These are phyloP conservation scores for Aepyceros melampus DNA, from an alignment of 2,113 vertebrate genomes.

Conservation along the genomic window DNA sequence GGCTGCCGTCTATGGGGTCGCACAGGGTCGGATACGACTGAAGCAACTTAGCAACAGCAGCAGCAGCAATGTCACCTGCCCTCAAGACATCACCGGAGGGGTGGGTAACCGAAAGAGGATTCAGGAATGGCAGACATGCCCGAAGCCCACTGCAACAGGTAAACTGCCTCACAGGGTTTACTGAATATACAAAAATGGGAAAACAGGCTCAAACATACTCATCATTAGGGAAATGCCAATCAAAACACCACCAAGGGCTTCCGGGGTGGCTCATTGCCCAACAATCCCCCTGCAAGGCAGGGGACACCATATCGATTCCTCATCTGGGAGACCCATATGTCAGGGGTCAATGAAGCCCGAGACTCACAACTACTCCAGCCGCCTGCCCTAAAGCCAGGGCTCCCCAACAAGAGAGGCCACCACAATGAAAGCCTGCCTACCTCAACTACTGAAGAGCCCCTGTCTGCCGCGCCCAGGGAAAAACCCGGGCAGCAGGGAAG, in stretches of 20 bases:
- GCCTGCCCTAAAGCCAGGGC: neutral
- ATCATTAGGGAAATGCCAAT: neutral
- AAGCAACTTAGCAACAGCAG: no score
- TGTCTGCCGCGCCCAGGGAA: rapidly evolving
- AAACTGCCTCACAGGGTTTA: neutral
- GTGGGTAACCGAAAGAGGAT: neutral
- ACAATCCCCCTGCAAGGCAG: neutral
- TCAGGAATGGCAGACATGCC: neutral
- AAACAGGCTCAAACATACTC: neutral
- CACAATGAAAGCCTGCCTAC: neutral
- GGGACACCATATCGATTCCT: neutral
- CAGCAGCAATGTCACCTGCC: neutral
- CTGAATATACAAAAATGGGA: neutral
- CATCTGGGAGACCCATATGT: neutral
- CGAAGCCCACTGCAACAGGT: neutral
- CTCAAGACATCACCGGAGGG: neutral
- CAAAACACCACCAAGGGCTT: neutral
- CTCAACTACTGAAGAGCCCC: neutral
- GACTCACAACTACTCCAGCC: neutral
- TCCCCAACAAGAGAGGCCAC: neutral
- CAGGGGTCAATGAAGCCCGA: rapidly evolving
- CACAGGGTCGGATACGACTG: no score
- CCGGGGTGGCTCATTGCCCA: neutral
- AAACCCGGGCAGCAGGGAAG: neutral
- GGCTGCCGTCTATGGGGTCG: no score